Base-by-base conservation (phyloP, 2,113 vertebrate genomes). In the Phainopepla nitens region DNA sequence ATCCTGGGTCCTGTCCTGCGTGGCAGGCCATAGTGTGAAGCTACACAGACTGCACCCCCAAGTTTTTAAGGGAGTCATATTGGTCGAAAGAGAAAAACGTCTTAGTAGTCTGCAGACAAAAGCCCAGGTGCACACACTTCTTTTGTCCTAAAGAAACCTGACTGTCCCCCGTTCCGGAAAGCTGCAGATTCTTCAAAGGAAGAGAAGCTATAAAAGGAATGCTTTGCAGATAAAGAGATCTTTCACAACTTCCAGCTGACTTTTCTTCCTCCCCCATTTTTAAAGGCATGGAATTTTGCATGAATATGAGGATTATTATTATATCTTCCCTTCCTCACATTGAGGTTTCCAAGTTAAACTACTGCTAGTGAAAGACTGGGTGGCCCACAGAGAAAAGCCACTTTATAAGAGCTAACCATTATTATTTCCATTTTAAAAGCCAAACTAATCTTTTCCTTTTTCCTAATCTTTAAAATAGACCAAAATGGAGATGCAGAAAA, bases 341-440 rank as follows among this genome's bases (percentile, higher is more conserved):
- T 47, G 66, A 84, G 81, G 27, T 65, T 93, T 94, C 70, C 53
- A 49, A 87, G 87, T 53, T 82, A 94, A 87, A 93, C 93, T 93
- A 69, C 65, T 60, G 44, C 44, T 72, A 71, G 29, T 69, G 81
- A 91, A 89, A 94, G 61, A 45, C 11, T 44, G 42, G n/a, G 24
- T 23, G 51, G 49, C 58, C 65, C 36, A 64, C 61, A 82, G 65
- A 82, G 49, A 75, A 82, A 91, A 89, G 51, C 2, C 23, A 41
- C n/a, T 72, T 22, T 69, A 49, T 1, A 94, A 83, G 57, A 89
- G 33, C 12, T 90, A 90, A 44, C 31, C 33, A 51, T 76, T 91
- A 92, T 89, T 84, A 94, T 76, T 94, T 50, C 20, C 45, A 80
- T 72, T 89, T 81, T 17, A 91, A 96, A 95, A 79, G 27, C 28